These are phyloP conservation scores for Dysidea cf. avara DNA, from an alignment of 37 sponge, comb jelly and placozoan species.

Conservation along the genomic window DNA sequence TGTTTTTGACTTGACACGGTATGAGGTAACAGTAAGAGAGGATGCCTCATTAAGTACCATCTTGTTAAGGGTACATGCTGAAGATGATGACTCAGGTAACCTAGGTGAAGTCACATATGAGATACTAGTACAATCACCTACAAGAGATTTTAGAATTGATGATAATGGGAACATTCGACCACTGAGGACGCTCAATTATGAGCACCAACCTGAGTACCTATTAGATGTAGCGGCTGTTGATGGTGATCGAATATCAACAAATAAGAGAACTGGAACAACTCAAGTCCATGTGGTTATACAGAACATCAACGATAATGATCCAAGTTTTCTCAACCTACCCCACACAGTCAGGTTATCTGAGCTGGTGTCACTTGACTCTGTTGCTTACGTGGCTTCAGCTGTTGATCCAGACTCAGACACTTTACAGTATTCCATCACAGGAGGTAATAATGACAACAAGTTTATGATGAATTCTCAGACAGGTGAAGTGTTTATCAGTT, in stretches of 20 bases:
- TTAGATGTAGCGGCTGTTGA: no score
- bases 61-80: conserved; percentile 34
- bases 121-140: no score
- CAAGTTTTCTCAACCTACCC: no score
- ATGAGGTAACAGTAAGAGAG: conserved; percentile 12
- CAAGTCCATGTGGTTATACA: no score
- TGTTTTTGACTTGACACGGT: neutral
- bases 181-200: conserved; percentile 13
- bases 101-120: conserved; percentile 36
- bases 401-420: neutral
- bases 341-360: no score
- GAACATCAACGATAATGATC: no score
- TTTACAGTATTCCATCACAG: conserved; percentile 16
- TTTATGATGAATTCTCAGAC: conserved; percentile 37
- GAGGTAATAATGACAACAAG: conserved; percentile 8
- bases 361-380: no score
- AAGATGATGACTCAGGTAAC: conserved; percentile 53
- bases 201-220: neutral
- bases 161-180: conserved; percentile 43
- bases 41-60: neutral
- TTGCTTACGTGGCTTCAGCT: no score
- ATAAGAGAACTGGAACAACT: no score
- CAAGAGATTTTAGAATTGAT: neutral
- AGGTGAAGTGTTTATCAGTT: conserved; percentile 32
- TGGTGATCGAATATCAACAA: no score